These are phyloP conservation scores for Ptilonorhynchus violaceus DNA, from an alignment of 2,113 vertebrate genomes.

Conservation along the genomic window DNA sequence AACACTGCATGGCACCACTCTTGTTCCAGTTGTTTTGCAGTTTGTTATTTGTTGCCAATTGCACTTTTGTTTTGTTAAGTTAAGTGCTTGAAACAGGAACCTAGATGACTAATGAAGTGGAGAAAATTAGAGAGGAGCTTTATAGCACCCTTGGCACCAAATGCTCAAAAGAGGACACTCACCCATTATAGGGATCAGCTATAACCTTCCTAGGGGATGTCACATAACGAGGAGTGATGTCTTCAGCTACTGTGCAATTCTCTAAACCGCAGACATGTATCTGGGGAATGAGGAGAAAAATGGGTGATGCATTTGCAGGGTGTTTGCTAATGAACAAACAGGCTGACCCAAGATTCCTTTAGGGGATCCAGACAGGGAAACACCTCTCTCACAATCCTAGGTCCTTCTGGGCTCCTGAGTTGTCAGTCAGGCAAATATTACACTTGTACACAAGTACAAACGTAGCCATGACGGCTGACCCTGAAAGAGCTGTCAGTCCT, in stretches of 20 bases:
- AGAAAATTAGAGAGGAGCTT: background rate
- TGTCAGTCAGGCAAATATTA: background rate
- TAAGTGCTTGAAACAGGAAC: background rate
- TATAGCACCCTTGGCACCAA: background rate
- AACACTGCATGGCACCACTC: background rate
- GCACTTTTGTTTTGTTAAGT: background rate
- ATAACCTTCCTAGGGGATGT: slow-evolving; percentile 66
- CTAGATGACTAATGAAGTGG: background rate
- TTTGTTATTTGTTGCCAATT: background rate
- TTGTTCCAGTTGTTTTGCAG: background rate
- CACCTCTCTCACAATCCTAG: background rate
- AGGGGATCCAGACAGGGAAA: background rate
- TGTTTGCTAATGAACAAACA: background rate
- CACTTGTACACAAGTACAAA: background rate
- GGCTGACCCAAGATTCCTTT: background rate
- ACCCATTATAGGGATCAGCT: slow-evolving; percentile 80
- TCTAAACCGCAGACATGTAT: slow-evolving; percentile 67
- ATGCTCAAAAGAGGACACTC: background rate
- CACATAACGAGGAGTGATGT: slow-evolving; percentile 55
- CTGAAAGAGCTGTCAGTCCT: background rate
- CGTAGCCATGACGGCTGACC: background rate
- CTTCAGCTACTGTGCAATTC: slow-evolving; percentile 65
- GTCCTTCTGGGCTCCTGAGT: background rate
- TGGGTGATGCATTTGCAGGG: background rate
- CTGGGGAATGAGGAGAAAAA: slow-evolving; percentile 57